Evolutionary conservation across 2,113 vertebrate genomes (phyloP), one percentile per base, ranked within the genome.

Genomic region (Aspidoscelis tigris): DNA sequence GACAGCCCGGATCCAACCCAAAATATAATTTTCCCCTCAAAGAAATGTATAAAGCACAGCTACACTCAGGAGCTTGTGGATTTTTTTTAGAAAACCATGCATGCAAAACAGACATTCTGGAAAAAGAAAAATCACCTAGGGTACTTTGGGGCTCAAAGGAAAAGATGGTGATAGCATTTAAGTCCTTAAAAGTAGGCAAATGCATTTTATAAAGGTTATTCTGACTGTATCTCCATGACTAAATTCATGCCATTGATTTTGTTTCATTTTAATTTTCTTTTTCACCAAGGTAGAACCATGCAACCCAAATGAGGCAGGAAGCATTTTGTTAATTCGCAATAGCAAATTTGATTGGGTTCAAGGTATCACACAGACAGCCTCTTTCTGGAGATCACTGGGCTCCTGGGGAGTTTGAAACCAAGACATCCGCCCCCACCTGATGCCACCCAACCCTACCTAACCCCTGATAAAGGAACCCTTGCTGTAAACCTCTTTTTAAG

Each of bases 11-110:
- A 64, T 41, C 58, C 9, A 65, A 50, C 5, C 20, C 39, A 82
- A 41, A 55, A 53, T 12, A 76, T 3, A 79, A 61, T 76, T 88
- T 80, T 9, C 8, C 47, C 47, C 47, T 50, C 47, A 50, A 50
- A 50, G 33, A 76, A 7, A 78, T 2, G 1, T 53, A 68, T 90
- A 82, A 86, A 91, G 80, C 83, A 80, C 41, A 80, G 7, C 44
- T 21, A 41, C n/a, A 26, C 72, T 72, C 74, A 41, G 71, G 69
- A 61, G 41, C 1, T 39, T 10, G 87, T 9, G 26, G 71, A 8
- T 75, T 79, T 72, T 79, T 24, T 68, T 33, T 33, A 33, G 33
- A 39, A 70, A 78, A n/a, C 6, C 8, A 0, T 7, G 41, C 5
- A n/a, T 0, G 53, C 44, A 64, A 81, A 83, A 65, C 0, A 16